Evolutionary conservation across 2,797 vertebrate genomes (phyloP), one percentile per base, ranked within the genome.

Genomic region (Alauda arvensis): DNA sequence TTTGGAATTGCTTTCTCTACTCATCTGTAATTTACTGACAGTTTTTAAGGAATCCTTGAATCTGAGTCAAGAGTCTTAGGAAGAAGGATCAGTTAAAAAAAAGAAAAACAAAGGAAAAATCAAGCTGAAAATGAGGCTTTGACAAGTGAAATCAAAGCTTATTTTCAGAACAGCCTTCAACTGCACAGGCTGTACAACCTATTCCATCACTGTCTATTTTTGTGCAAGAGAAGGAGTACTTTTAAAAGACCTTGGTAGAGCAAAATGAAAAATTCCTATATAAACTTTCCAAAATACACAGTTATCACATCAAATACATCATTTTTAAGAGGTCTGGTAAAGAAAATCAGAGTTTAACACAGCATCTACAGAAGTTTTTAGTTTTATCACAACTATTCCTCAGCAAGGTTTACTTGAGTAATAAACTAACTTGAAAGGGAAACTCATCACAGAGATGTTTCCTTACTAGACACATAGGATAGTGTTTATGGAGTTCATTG

Each of bases 81-180:
- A 82, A 57, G 28, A 79, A 57, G 4, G 33, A 89, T 80, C 60
- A 49, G 37, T 49, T n/a, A 21, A 52, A 67, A 51, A 42, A 49
- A 67, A 15, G 6, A 62, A 65, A 83, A 83, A 31, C 16, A 89
- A 66, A 55, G 12, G 8, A 10, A 66, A 77, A 60, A 28, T 4
- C 24, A 62, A 10, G 18, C 8, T 48, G 56, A 83, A 87, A 78
- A 72, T 56, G n/a, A 89, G 88, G 42, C 1, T 91, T 74, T 86
- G 71, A 88, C 81, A 92, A 72, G 46, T 34, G 68, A 88, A 86
- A 85, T 60, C 68, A 87, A 91, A 93, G 62, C 62, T 85, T 62
- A 80, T 87, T 94, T 89, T 78, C 80, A 83, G 75, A 92, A 81
- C 17, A 67, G 21, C 23, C 39, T 91, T 88, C 71, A 84, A 3